Evolutionary conservation across 2,113 vertebrate species (phyloP).

Genomic region (Sardina pilchardus): DNA sequence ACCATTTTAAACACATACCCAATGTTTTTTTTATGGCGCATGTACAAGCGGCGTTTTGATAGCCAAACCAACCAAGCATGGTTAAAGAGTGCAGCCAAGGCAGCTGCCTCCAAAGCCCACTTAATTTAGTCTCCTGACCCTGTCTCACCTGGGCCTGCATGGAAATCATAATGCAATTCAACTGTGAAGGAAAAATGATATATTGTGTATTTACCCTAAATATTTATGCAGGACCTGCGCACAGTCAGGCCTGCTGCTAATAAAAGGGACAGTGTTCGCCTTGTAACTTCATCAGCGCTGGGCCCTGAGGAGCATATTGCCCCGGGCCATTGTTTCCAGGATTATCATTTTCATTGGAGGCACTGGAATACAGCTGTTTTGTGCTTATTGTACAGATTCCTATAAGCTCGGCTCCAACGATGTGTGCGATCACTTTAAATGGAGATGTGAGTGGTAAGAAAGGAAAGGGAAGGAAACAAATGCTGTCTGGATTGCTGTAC

Average conservation of each 20-base stretch:
- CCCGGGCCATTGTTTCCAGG: slow-evolving; percentile 65
- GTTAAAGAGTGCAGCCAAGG: slow-evolving; percentile 91
- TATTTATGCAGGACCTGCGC: slow-evolving; percentile 91
- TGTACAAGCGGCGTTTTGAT: slow-evolving; percentile 93
- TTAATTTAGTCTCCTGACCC: slow-evolving; percentile 98
- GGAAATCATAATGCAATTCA: slow-evolving; percentile 96
- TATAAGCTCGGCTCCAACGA: background rate
- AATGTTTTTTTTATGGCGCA: slow-evolving; percentile 92
- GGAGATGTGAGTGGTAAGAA: background rate
- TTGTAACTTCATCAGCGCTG: slow-evolving; percentile 67
- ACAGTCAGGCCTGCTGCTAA: slow-evolving; percentile 82
- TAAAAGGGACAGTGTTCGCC: slow-evolving; percentile 71
- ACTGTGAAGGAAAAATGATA: slow-evolving; percentile 97
- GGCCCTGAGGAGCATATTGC: slow-evolving; percentile 60
- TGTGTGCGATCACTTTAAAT: background rate
- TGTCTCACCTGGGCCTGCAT: slow-evolving; percentile 93
- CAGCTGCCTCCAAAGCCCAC: slow-evolving; percentile 95
- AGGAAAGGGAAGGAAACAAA: background rate
- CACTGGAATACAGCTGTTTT: slow-evolving; percentile 54
- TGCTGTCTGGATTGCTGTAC: background rate
- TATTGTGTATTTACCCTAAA: slow-evolving; percentile 95
- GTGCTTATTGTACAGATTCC: slow-evolving; percentile 23
- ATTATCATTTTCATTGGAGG: slow-evolving; percentile 77
- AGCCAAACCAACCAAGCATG: slow-evolving; percentile 98
- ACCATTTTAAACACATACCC: slow-evolving; percentile 88